These are phyloP conservation scores for Pedetes capensis DNA, from an alignment of 2,113 vertebrate species.

Conservation along the genomic window DNA sequence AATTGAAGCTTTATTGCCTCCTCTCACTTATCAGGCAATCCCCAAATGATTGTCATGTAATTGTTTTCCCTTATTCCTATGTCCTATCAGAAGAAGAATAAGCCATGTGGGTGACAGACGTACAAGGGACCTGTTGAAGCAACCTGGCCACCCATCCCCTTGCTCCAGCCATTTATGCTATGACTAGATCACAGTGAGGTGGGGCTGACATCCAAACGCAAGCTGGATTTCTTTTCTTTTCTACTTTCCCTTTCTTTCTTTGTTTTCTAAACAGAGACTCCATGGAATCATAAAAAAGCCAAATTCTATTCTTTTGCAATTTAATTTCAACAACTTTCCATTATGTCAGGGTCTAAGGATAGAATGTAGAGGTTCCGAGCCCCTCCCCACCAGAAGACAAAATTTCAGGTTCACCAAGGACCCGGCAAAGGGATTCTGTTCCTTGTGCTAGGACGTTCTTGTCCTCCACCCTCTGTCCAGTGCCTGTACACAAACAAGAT, in stretches of 20 bases:
- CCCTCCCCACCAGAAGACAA: background rate
- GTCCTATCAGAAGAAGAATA: background rate
- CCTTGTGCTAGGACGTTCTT: background rate
- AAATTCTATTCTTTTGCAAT: background rate
- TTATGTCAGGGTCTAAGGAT: background rate
- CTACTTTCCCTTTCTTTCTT: background rate
- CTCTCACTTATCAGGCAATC: background rate
- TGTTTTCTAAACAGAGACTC: background rate
- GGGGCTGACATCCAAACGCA: background rate
- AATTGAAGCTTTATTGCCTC: background rate
- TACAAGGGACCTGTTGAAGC: background rate
- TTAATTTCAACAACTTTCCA: background rate
- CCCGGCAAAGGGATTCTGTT: background rate
- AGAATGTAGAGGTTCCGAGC: background rate
- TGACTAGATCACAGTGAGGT: background rate
- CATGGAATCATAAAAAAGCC: background rate
- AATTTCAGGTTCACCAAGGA: background rate
- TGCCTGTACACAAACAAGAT: background rate
- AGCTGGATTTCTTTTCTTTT: background rate
- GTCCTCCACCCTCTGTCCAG: background rate
- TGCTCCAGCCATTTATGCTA: background rate
- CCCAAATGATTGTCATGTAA: background rate
- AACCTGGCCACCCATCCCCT: background rate
- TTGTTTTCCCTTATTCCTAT: background rate
- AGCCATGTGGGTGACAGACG: background rate